A percentile compares a stretch with the other conserved stretches of the same genome.
Evolutionary conservation across 2,888 invertebrate species (phyloP).

Genomic region (Ennomos fuscantarius): DNA sequence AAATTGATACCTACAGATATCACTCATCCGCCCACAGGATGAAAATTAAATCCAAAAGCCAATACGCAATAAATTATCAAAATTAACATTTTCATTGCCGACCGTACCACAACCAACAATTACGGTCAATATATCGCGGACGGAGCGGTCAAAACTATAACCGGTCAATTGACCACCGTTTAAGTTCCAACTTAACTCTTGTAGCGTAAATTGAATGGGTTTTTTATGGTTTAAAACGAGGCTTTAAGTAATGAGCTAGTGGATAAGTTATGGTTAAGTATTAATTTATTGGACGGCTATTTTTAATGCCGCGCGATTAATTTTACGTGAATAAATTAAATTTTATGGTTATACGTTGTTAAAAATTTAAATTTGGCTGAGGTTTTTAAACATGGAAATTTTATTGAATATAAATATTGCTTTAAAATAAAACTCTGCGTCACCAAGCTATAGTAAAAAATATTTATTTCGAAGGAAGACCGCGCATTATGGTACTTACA

Average conservation of each 20-base stretch:
- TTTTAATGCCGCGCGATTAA: constrained; percentile 18
- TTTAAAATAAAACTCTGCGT: too few relatives aligned
- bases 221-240: constrained; percentile 34
- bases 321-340: constrained; percentile 11
- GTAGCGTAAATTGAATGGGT: constrained; percentile 38
- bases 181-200: constrained; percentile 27
- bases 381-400: too few relatives aligned
- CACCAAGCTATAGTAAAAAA: too few relatives aligned
- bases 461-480: too few relatives aligned
- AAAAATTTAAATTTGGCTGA: too few relatives aligned
- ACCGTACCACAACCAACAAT: constrained; percentile 47
- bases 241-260: constrained; percentile 24
- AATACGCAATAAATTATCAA: constrained; percentile 15
- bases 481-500: too few relatives aligned
- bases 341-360: not conserved
- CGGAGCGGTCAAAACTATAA: constrained; percentile 44
- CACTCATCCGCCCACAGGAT: not conserved
- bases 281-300: constrained; percentile 23
- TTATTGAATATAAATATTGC: too few relatives aligned
- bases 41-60: constrained; percentile 14
- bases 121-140: constrained; percentile 55
- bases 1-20: not conserved
- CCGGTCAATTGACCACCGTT: constrained; percentile 50
- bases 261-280: constrained; percentile 23
- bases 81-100: constrained; percentile 40